Evolutionary conservation across 2,797 vertebrate genomes (phyloP), one percentile per base, ranked within the genome.

Genomic region (Aulostomus chinensis): DNA sequence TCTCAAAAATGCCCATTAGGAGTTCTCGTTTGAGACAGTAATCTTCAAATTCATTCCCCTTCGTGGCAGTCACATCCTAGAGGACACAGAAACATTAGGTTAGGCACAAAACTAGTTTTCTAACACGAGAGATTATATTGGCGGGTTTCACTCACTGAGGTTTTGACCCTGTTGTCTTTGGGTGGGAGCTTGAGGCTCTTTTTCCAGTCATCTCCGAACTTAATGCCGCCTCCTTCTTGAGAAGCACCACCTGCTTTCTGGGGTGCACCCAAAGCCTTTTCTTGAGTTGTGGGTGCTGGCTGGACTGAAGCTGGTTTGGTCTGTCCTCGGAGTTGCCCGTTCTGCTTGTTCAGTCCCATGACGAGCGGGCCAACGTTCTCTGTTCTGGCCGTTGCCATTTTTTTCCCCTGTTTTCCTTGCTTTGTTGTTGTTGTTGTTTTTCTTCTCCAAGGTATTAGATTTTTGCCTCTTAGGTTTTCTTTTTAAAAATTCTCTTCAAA

Each of bases 31-130:
- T 93, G 28, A 93, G 88, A 65, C 92, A 93, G 65, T 93, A 93
- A 81, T 93, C 92, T 76, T 93, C 92, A 84, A 93, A 93, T 67
- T 93, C 92, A 68, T 93, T 93, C 20, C 92, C 92, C 83, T 93
- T 93, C 1, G 92, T 93, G 58, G 91, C 69, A 0, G 91, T 93
- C 58, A 93, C 92, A 66, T 93, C 92, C 92, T 93, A 12, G 25
- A 36, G 15, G 0, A 13, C 13, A 56, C 6, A 74, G 5, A 68
- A 5, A 51, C 6, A 16, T 16, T 2, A 0, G 4, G 24, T 82
- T 37, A 61, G 1, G 15, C 0, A 3, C 17, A 16, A 25, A 34
- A 3, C 3, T 0, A 16, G 4, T 5, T n/a, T 14, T 2, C 0
- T 5, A 17, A 0, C 7, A 7, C 38, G 0, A 10, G 10, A 1